Evolutionary conservation across 1,140 invertebrate genomes (phyloP).

Genomic region (Wasmannia auropunctata): DNA sequence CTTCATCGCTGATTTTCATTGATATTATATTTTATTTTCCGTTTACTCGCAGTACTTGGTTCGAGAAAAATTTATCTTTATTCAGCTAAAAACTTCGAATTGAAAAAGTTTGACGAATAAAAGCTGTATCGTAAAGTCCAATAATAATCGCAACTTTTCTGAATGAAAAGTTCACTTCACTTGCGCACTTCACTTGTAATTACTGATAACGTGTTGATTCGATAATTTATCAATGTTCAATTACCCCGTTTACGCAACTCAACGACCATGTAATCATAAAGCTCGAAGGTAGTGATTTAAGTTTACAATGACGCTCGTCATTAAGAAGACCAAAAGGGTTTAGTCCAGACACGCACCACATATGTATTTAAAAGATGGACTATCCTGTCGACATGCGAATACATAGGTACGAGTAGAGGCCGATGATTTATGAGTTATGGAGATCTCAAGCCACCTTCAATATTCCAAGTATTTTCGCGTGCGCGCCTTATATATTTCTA

Average conservation of each 20-base stretch:
- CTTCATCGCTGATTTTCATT: neutral
- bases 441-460: conserved; percentile 25
- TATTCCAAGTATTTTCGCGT: conserved; percentile 31
- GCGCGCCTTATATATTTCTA: conserved; percentile 19
- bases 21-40: neutral
- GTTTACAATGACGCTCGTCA: neutral
- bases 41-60: neutral
- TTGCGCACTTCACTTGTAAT: neutral
- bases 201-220: conserved; percentile 4
- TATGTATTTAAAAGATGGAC: conserved; percentile 31
- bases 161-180: neutral
- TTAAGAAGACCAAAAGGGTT: conserved; percentile 24
- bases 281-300: neutral
- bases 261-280: neutral
- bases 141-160: neutral
- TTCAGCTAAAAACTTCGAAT: neutral
- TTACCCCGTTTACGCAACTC: neutral
- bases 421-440: conserved; percentile 34
- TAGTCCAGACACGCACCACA: neutral
- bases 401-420: neutral
- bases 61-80: neutral
- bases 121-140: neutral
- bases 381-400: conserved; percentile 26
- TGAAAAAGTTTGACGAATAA: neutral
- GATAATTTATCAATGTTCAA: neutral